These are phyloP conservation scores for Pelagia noctiluca DNA, from an alignment of 30 jellyfish, hydroid and myxozoan species.

Conservation along the genomic window DNA sequence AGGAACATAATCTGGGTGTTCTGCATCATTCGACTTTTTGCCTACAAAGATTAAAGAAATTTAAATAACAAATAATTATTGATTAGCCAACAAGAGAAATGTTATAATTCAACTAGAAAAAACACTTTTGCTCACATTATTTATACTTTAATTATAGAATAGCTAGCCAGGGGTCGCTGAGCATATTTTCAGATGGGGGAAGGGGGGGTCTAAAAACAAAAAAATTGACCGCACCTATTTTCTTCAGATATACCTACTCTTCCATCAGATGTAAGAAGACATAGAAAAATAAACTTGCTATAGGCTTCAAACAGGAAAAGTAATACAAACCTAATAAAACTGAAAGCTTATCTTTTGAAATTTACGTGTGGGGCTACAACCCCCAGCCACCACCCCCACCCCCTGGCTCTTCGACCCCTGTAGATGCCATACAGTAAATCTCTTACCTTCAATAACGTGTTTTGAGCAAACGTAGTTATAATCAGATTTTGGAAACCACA, in stretches of 20 bases:
- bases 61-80: background rate
- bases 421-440: no score
- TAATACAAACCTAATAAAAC: no score
- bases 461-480: slow-evolving; percentile 10
- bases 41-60: background rate
- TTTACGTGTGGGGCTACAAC: no score
- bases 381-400: no score
- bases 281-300: no score
- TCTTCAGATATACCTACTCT: no score
- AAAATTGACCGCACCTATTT: no score
- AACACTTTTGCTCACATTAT: background rate
- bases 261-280: no score
- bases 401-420: no score
- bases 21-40: slow-evolving; percentile 10
- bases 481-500: slow-evolving; percentile 16
- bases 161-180: no score
- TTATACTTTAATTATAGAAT: slow-evolving; percentile 1
- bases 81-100: background rate
- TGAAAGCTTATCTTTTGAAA: background rate
- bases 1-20: background rate
- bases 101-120: background rate
- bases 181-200: no score
- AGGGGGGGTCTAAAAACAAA: no score
- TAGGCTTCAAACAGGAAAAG: slow-evolving; percentile 11
- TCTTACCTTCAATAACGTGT: slow-evolving; percentile 12